Evolutionary conservation across 2,888 invertebrate species (phyloP).

Genomic region (Chrysodeixis includens): DNA sequence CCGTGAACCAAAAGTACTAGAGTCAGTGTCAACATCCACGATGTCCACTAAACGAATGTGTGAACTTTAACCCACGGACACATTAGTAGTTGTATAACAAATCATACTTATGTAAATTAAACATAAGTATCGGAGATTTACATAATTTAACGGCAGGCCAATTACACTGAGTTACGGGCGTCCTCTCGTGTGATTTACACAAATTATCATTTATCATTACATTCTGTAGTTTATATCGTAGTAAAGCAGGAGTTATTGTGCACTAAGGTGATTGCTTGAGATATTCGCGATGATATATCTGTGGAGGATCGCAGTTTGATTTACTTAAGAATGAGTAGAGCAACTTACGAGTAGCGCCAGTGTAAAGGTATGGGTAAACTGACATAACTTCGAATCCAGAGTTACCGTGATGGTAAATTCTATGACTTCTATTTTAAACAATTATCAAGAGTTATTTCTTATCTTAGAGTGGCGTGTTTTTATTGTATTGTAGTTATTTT

Average conservation of each 20-base stretch:
- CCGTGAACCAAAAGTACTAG: background rate
- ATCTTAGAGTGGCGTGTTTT: too few species aligned
- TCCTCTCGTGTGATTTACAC: conserved; percentile 52
- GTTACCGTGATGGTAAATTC: too few species aligned
- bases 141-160: conserved; percentile 63
- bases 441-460: too few species aligned
- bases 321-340: background rate
- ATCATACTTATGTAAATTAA: conserved; percentile 66
- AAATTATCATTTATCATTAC: conserved; percentile 46
- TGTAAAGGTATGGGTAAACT: too few species aligned
- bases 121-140: conserved; percentile 62
- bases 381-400: too few species aligned
- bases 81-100: conserved; percentile 53
- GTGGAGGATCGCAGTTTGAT: background rate
- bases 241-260: conserved; percentile 26
- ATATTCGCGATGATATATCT: conserved; percentile 8
- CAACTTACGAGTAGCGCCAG: too few species aligned
- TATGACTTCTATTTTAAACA: too few species aligned
- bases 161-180: conserved; percentile 57
- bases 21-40: too few species aligned
- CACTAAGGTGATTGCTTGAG: conserved; percentile 13
- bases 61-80: conserved; percentile 32
- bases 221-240: conserved; percentile 34
- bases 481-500: too few species aligned
- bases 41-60: conserved; percentile 12